Conservation (phyloP, 2,797 vertebrate genomes). For the Salarias fasciatus region DNA sequence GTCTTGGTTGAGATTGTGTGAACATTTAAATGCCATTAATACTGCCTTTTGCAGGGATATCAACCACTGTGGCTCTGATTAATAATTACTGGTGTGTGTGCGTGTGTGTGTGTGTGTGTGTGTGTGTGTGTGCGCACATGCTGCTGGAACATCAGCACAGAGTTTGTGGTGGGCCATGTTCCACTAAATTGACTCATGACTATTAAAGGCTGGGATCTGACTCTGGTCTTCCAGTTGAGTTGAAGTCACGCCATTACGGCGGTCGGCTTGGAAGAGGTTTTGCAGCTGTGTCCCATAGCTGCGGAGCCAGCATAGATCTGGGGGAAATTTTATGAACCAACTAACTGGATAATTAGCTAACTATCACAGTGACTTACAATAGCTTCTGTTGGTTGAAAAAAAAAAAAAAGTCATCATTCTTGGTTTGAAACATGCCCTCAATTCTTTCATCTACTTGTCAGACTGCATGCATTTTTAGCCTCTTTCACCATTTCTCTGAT, state of each 20-base stretch:
- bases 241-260: slow-evolving; percentile 28
- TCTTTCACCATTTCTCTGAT: slow-evolving; percentile 12
- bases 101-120: too few relatives aligned
- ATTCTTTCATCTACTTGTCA: slow-evolving; percentile 21
- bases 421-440: background rate
- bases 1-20: too few relatives aligned
- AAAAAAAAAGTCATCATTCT: slow-evolving; percentile 4
- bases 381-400: slow-evolving; percentile 6
- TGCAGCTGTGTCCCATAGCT: slow-evolving; percentile 19
- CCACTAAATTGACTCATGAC: background rate
- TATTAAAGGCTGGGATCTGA: background rate
- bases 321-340: background rate
- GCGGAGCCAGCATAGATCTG: background rate
- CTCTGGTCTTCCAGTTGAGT: slow-evolving; percentile 8
- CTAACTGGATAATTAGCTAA: background rate
- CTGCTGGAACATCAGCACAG: background rate
- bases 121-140: background rate
- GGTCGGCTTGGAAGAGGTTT: background rate
- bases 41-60: too few relatives aligned
- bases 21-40: too few relatives aligned
- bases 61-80: too few relatives aligned
- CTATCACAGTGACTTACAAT: slow-evolving; percentile 9
- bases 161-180: background rate
- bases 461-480: slow-evolving; percentile 12
- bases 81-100: background rate